Conservation (phyloP, 92 coral and sea anemone species). For the Actinostola sp. region DNA sequence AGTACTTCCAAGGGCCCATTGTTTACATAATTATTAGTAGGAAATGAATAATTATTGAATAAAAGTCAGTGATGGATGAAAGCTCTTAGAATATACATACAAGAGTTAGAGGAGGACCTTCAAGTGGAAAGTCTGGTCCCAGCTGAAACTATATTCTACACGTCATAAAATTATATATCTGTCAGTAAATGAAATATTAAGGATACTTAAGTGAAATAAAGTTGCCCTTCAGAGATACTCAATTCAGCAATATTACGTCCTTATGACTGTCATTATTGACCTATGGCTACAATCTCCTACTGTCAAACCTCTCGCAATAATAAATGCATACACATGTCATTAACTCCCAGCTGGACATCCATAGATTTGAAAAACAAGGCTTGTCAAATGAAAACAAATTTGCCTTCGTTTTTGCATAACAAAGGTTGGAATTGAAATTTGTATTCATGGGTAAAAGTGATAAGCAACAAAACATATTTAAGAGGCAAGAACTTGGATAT, state of each 20-base stretch:
- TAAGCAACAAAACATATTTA: not conserved
- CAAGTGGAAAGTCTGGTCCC: too few species aligned
- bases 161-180: too few species aligned
- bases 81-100: too few species aligned
- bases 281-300: conserved; percentile 11
- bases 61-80: not conserved
- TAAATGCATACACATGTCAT: conserved; percentile 21
- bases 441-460: too few species aligned
- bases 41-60: not conserved
- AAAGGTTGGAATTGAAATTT: not conserved
- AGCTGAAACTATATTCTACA: too few species aligned
- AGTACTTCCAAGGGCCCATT: not conserved
- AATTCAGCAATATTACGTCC: not conserved
- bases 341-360: conserved; percentile 27
- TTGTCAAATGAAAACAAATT: conserved; percentile 2
- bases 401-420: not conserved
- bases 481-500: not conserved
- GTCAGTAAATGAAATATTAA: too few species aligned
- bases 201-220: too few species aligned
- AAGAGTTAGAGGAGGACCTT: too few species aligned
- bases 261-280: conserved; percentile 9
- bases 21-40: not conserved
- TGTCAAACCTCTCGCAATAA: conserved; percentile 2
- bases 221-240: too few species aligned
- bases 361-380: conserved; percentile 14